Base-by-base conservation (phyloP, 2,888 invertebrate species). In the Mythimna pallens region DNA sequence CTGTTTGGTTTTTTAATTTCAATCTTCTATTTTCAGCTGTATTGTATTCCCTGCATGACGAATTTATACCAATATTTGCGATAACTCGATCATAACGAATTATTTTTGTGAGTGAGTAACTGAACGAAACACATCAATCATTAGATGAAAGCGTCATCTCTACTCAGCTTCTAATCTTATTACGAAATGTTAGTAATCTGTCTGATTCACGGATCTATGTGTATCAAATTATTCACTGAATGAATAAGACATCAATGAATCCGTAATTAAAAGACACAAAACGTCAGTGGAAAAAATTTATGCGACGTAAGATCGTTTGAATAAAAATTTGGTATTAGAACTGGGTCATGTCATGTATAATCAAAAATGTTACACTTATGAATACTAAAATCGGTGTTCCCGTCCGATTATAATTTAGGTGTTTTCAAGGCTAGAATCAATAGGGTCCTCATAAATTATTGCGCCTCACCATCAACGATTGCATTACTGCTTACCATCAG, bases 21-120 rank as follows among this genome's bases (percentile, higher is more conserved):
- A 73, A 70, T 71, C 66, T 59, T 63, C 64, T 82, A 84, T 84
- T 84, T 84, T 75, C 72, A 81, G 78, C 70, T 9, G 43, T 50
- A 65, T 61, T 61, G 78, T 73, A 84, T 84, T 74, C 73, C 40
- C 36, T 47, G 40, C 72, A 52, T 75, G 78, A 80, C 63, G 57
- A 82, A 61, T 62, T 50, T 59, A 65, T 70, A 58, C 66, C 59
- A 76, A 73, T 81, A 70, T 83, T 80, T 78, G 65, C 64, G 54
- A 81, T 73, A 65, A 54, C 55, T 77, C 59, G 65, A 65, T 43
- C 36, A 40, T n/a, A 71, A 65, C 52, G 7, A 72, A 59, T 76
- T 78, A 74, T 74, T 73, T 74, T 66, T 50, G 70, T 30, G 34
- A 57, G 34, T 84, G 80, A 84, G 73, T 73, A 71, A 77, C 50